Evolutionary conservation across 1,140 invertebrate species (phyloP).

Genomic region (Dryas iulia): DNA sequence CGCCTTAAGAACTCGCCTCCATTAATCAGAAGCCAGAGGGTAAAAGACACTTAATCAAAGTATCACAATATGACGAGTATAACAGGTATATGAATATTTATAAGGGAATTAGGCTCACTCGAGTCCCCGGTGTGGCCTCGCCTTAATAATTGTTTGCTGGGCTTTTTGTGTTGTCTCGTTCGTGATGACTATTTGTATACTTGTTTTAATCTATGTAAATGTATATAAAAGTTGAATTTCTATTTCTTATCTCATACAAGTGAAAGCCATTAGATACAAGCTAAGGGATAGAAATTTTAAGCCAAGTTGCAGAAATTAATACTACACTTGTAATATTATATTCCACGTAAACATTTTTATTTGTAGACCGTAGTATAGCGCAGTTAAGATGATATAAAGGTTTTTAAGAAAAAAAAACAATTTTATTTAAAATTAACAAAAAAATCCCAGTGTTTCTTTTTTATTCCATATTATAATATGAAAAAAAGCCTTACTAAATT

Average conservation of each 20-base stretch:
- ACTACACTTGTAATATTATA: not conserved
- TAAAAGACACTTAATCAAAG: conserved; percentile 72
- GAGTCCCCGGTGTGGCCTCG: conserved; percentile 52
- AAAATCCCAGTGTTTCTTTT: too few relatives aligned
- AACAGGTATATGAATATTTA: conserved; percentile 72
- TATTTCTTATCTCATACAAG: not conserved
- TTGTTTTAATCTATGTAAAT: not conserved
- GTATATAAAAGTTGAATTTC: not conserved
- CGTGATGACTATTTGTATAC: conserved; percentile 15
- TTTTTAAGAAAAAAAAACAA: too few relatives aligned
- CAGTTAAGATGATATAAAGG: not conserved
- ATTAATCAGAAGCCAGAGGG: conserved; percentile 61
- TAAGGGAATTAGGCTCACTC: conserved; percentile 62
- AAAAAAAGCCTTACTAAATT: too few relatives aligned
- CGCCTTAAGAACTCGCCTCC: conserved; percentile 50
- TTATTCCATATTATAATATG: too few relatives aligned
- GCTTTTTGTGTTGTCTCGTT: conserved; percentile 32
- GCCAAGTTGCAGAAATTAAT: not conserved
- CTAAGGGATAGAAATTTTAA: not conserved
- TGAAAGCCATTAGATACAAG: not conserved
- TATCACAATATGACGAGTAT: conserved; percentile 69
- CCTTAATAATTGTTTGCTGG: conserved; percentile 52
- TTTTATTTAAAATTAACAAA: too few relatives aligned
- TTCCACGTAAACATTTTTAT: not conserved
- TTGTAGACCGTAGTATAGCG: too few relatives aligned